Base-by-base conservation (phyloP, 2,797 vertebrate species). In the Rhabdophis nuchalis region DNA sequence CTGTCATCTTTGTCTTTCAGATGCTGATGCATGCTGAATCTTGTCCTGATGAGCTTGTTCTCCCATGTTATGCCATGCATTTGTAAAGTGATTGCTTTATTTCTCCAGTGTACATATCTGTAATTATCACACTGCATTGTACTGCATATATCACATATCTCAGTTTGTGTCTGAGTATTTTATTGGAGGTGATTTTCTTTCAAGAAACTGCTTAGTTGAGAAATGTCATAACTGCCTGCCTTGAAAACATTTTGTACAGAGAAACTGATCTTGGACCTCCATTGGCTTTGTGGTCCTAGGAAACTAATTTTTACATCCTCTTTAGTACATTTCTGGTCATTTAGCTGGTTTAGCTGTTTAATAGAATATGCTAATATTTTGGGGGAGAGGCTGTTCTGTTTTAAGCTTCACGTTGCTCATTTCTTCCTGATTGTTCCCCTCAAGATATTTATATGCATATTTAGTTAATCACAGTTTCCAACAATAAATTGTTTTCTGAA, bases 401-500 rank as follows among this genome's bases (percentile, higher is more conserved):
- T 86, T 86, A 52, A 54, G 23, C 2, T 86, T 52, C 11, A n/a
- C 54, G n/a, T 86, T 86, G 85, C 13, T 27, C 16, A 11, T 54
- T 54, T 86, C 7, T 27, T 86, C 52, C 29, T 52, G 52, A 54
- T 41, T 86, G 85, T 16, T 50, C 4, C 20, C 29, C 16, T 29
- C 29, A 27, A 60, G 58, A 61, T 61, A 61, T 61, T 61, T 61
- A 29, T 27, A 29, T 64, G 32, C 57, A 20, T 56, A 87, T 93
- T 87, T 88, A 85, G 77, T 86, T 91, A 54, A 89, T 61, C 54
- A 87, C 9, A 50, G 32, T 68, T 92, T 60, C 87, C 36, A 89
- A 56, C 82, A 60, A 56, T 85, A 58, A 87, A 54, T 61, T 46
- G 92, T 87, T 87, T 91, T 87, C 56, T 27, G 36, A 41, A 41